Conservation (phyloP, 2,888 invertebrate species). For the Rotaria socialis region DNA sequence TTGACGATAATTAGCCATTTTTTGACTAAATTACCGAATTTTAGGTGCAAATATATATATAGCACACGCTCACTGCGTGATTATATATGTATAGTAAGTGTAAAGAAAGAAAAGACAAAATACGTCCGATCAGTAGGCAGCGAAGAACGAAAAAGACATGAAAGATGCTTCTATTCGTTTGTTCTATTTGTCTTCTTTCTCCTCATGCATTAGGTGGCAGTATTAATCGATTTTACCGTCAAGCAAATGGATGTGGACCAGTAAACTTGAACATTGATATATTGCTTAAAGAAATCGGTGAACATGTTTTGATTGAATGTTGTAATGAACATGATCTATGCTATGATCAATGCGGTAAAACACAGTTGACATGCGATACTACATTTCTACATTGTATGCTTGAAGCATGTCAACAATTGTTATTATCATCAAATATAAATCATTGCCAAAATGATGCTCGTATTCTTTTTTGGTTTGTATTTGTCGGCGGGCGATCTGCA, state of each 20-base stretch:
- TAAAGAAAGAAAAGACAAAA: too few relatives aligned
- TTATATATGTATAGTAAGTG: too few relatives aligned
- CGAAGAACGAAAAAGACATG: background rate
- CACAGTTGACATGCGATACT: background rate
- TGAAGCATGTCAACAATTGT: background rate
- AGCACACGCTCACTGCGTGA: too few relatives aligned
- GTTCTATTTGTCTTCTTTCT: background rate
- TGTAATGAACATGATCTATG: slow-evolving; percentile 17
- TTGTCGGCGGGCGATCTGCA: background rate
- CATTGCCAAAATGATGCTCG: background rate
- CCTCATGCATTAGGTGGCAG: background rate
- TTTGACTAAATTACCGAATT: too few relatives aligned
- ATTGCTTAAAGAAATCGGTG: background rate
- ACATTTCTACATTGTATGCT: background rate
- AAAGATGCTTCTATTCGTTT: background rate
- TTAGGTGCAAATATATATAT: too few relatives aligned
- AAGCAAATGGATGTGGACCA: background rate
- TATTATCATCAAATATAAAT: background rate
- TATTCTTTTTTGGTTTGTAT: background rate
- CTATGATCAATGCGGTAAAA: background rate
- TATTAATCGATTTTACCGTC: background rate
- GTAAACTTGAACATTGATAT: background rate
- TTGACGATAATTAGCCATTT: too few relatives aligned
- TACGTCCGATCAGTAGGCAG: too few relatives aligned
- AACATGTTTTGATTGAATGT: background rate